phyloP scores from a whole-genome alignment of 2,113 vertebrate species.

The Phylloscopus trochilus region DNA sequence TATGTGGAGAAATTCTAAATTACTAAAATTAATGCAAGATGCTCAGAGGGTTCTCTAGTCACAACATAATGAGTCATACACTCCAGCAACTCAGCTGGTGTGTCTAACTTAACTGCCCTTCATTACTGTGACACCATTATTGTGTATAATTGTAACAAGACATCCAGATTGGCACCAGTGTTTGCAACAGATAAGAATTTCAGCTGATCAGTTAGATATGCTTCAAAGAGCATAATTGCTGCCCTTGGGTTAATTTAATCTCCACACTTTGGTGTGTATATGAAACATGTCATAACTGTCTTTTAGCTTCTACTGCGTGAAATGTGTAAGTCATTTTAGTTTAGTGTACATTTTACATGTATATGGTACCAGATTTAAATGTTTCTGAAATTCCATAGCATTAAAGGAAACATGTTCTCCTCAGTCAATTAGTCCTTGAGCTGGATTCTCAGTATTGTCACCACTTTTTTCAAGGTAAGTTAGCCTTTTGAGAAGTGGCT shows the following conservation, averaged over 20 bases:
- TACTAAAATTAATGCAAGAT: not conserved
- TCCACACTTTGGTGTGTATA: not conserved
- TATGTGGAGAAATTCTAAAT: not conserved
- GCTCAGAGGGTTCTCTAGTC: not conserved
- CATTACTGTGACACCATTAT: not conserved
- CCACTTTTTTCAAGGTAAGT: not conserved
- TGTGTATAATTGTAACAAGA: not conserved
- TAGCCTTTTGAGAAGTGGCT: not conserved
- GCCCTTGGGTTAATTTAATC: slow-evolving; percentile 10
- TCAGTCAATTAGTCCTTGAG: not conserved
- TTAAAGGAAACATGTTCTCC: not conserved
- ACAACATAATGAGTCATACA: slow-evolving; percentile 9
- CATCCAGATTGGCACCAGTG: not conserved
- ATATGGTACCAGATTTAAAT: not conserved
- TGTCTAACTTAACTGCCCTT: not conserved
- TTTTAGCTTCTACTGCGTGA: not conserved
- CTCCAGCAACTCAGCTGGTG: not conserved
- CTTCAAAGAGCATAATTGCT: slow-evolving; percentile 12
- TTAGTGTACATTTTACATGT: not conserved
- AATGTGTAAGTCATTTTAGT: not conserved
- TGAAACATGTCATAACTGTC: not conserved
- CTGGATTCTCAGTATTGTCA: not conserved
- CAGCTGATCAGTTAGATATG: slow-evolving; percentile 16
- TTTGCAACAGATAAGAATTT: slow-evolving; percentile 1
- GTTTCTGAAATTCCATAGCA: not conserved